Base-by-base conservation (phyloP, 2,113 vertebrate species). In the Cheirogaleus medius region DNA sequence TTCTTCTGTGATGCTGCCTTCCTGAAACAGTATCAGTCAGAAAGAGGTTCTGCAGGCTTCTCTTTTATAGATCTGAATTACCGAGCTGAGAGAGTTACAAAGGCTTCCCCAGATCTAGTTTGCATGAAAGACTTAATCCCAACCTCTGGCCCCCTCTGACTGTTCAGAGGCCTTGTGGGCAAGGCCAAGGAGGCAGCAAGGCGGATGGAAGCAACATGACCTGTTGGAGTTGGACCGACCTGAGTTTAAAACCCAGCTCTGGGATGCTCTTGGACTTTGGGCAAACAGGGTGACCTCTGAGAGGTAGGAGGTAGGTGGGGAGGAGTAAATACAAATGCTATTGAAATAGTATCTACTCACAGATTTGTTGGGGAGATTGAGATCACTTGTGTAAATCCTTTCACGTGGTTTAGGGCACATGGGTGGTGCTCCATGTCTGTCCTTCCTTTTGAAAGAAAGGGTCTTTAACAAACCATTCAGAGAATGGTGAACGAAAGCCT, bases 401-500 rank as follows among this genome's bases (percentile, higher is more conserved):
- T 52, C 3, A 21, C 54, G 1, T 0, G 18, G 14, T 5, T 68
- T 56, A 49, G 23, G 9, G 42, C 29, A 37, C 2, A n/a, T 27
- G 18, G 0, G 18, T 63, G 60, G 21, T 10, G 63, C 8, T 29
- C 29, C 10, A 0, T 4, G 8, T 20, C 23, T 78, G 21, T 8
- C 34, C 27, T 64, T 83, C 37, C 34, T 95, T 60, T 49, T 11
- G 1, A 42, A 3, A 20, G 21, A 37, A 29, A 76, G 8, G 4
- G 1, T 95, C 58, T 97, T 97, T 96, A 95, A 58, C 85, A 60
- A 92, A 94, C 23, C 0, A 1, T 2, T 1, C 21, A 23, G 44
- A 5, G 54, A 34, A 76, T 4, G 11, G 95, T 85, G 93, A 93
- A 94, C 44, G 71, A 90, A 97, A 97, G 71, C 87, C 94, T 97